These are phyloP conservation scores for Halcyon leucocephala DNA, from an alignment of 2,797 vertebrate genomes.

Conservation along the genomic window DNA sequence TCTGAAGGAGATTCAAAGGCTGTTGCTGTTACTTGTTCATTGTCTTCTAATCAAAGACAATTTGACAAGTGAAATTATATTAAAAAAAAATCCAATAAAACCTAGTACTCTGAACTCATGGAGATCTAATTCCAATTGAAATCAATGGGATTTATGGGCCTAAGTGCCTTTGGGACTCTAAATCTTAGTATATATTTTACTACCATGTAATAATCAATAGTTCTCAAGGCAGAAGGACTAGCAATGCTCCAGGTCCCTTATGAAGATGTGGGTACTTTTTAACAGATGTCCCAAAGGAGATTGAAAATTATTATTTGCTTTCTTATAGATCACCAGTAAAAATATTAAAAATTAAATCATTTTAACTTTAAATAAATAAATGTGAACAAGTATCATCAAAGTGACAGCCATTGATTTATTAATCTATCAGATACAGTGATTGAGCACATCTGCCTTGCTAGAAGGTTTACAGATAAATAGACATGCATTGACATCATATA, in stretches of 20 bases:
- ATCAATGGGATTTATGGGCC: conserved; percentile 2
- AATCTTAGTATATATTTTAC: conserved; percentile 29
- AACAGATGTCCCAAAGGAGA: background rate
- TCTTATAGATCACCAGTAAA: background rate
- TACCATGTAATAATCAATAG: conserved; percentile 8
- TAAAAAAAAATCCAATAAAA: background rate
- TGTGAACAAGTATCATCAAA: background rate
- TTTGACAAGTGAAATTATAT: background rate
- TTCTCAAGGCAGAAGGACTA: background rate
- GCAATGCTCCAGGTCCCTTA: background rate
- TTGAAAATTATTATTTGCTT: background rate
- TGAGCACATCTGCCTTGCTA: background rate
- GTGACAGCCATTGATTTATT: background rate
- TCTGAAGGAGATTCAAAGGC: background rate
- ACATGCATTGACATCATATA: background rate
- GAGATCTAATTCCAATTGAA: conserved; percentile 20
- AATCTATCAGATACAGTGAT: background rate
- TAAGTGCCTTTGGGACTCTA: background rate
- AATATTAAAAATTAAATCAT: background rate
- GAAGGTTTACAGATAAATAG: background rate
- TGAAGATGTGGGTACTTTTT: background rate
- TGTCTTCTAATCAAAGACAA: conserved; percentile 22
- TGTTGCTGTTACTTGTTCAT: background rate
- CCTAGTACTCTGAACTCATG: background rate
- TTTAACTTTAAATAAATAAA: background rate